A percentile compares a stretch with the other conserved stretches of the same genome.
These are phyloP conservation scores for Trichosurus vulpecula DNA, from an alignment of 2,797 vertebrate genomes.

Conservation along the genomic window DNA sequence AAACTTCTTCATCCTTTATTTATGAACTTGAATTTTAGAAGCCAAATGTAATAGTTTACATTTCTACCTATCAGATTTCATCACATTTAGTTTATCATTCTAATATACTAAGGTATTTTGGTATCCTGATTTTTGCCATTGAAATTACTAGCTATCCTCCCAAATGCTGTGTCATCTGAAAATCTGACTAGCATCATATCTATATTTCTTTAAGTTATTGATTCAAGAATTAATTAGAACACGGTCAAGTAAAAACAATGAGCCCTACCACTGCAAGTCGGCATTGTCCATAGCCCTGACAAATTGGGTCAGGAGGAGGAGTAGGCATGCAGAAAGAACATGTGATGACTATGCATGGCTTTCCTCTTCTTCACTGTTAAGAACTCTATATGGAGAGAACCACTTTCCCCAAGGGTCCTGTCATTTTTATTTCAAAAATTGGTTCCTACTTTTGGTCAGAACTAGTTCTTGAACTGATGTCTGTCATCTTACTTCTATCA, in stretches of 20 bases:
- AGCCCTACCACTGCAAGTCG: background rate
- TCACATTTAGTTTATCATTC: background rate
- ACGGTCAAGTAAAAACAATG: background rate
- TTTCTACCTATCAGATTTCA: background rate
- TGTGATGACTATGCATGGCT: background rate
- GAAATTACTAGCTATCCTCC: background rate
- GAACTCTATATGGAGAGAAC: background rate
- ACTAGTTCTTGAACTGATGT: background rate
- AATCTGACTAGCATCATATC: background rate
- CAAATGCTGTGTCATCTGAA: background rate
- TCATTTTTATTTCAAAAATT: too few species aligned
- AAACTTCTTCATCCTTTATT: background rate
- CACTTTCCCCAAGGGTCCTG: background rate
- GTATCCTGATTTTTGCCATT: background rate
- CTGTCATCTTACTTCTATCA: background rate
- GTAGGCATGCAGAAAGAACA: background rate
- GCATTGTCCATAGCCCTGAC: background rate
- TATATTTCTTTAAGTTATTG: background rate
- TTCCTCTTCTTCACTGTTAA: background rate
- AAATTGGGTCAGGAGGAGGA: background rate
- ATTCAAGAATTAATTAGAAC: background rate
- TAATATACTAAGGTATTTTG: background rate
- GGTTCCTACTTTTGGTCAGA: background rate
- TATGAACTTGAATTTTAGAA: background rate
- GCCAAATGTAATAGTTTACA: background rate